Evolutionary conservation across 2,113 vertebrate species (phyloP).

Genomic region (Melospiza melodia): DNA sequence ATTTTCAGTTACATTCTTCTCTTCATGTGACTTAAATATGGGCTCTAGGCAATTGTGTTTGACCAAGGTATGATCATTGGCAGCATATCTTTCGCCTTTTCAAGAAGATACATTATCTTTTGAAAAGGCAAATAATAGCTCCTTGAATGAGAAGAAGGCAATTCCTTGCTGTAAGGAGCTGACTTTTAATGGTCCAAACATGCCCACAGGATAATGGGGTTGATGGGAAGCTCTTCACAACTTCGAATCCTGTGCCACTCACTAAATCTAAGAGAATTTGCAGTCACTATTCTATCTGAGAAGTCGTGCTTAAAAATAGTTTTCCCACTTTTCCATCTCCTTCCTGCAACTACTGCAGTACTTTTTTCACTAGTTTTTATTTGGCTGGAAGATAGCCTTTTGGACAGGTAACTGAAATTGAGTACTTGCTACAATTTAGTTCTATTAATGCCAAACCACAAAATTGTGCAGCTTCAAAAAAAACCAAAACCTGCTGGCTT

Average conservation of each 20-base stretch:
- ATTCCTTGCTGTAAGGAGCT: not conserved
- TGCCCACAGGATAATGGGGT: not conserved
- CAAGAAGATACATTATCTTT: not conserved
- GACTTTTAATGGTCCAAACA: not conserved
- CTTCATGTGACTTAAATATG: not conserved
- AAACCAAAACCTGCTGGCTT: not conserved
- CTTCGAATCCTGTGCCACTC: not conserved
- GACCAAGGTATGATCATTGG: not conserved
- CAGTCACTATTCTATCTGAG: not conserved
- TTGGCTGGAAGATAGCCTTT: not conserved
- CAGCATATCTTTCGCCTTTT: not conserved
- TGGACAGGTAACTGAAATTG: not conserved
- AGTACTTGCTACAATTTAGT: not conserved
- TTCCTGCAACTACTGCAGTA: not conserved
- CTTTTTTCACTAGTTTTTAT: not conserved
- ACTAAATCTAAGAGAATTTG: not conserved
- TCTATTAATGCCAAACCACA: not conserved
- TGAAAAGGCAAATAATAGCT: not conserved
- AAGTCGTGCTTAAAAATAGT: not conserved
- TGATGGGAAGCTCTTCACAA: not conserved
- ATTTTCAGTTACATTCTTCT: not conserved
- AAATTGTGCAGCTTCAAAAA: not conserved
- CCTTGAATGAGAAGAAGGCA: not conserved
- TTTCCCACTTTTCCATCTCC: not conserved
- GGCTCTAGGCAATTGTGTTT: not conserved